Conservation (phyloP, 2,888 invertebrate genomes). For the Apamea sordens region DNA sequence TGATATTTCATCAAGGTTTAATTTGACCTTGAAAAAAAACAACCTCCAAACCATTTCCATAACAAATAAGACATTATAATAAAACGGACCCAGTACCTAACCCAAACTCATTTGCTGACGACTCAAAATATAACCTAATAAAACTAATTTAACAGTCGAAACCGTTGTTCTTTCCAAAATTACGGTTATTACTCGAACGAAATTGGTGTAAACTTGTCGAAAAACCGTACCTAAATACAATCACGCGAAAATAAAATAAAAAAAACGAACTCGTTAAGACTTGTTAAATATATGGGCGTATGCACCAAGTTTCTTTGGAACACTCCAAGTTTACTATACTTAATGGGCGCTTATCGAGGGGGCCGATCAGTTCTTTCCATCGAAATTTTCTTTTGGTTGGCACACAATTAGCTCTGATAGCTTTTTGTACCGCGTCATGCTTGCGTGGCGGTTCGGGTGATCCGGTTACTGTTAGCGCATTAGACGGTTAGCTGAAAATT, state of each 20-base stretch:
- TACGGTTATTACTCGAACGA: slow-evolving; percentile 68
- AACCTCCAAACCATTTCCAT: slow-evolving; percentile 14
- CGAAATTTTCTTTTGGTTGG: slow-evolving; percentile 87
- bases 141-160: slow-evolving; percentile 65
- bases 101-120: slow-evolving; percentile 48
- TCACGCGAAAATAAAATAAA: slow-evolving; percentile 84
- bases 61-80: slow-evolving; percentile 63
- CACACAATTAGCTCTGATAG: slow-evolving; percentile 88
- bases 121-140: slow-evolving; percentile 60
- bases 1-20: too few species aligned
- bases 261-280: slow-evolving; percentile 76
- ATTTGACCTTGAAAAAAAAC: neutral
- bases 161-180: slow-evolving; percentile 66
- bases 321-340: slow-evolving; percentile 81
- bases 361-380: slow-evolving; percentile 81
- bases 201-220: slow-evolving; percentile 74
- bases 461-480: slow-evolving; percentile 53
- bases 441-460: slow-evolving; percentile 69
- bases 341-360: slow-evolving; percentile 83
- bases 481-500: slow-evolving; percentile 53
- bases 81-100: slow-evolving; percentile 45
- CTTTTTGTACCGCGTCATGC: slow-evolving; percentile 86
- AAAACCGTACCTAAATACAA: slow-evolving; percentile 72
- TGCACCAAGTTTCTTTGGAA: slow-evolving; percentile 81
- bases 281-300: slow-evolving; percentile 78